Percentiles rank a stretch among this genome's conserved stretches.
These are phyloP conservation scores for Atta colombica DNA, from an alignment of 1,140 invertebrate genomes.

Conservation along the genomic window DNA sequence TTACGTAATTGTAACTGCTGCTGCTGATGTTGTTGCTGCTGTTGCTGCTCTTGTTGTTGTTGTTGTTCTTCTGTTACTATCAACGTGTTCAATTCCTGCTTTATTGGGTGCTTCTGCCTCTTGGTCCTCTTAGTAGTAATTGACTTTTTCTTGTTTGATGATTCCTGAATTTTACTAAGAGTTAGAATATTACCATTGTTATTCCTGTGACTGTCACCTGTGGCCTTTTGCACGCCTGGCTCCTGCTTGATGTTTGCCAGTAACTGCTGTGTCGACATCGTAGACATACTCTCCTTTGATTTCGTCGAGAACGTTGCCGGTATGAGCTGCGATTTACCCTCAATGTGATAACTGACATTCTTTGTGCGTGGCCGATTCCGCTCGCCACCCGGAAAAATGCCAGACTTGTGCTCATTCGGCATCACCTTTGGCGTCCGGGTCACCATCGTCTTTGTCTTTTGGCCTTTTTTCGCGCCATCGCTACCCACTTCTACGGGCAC, in stretches of 20 bases:
- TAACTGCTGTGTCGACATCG: not conserved
- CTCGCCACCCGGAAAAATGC: slow-evolving; percentile 84
- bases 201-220: slow-evolving; percentile 77
- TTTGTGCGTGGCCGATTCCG: slow-evolving; percentile 88
- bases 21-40: slow-evolving; percentile 7
- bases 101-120: slow-evolving; percentile 74
- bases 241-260: slow-evolving; percentile 82
- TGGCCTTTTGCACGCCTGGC: slow-evolving; percentile 68
- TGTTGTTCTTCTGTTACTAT: slow-evolving; percentile 57
- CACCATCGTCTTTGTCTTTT: slow-evolving; percentile 88
- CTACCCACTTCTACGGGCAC: slow-evolving; percentile 86
- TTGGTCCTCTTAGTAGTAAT: slow-evolving; percentile 59
- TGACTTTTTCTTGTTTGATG: slow-evolving; percentile 62
- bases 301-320: slow-evolving; percentile 83
- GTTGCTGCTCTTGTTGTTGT: slow-evolving; percentile 57
- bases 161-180: slow-evolving; percentile 70
- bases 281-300: slow-evolving; percentile 72
- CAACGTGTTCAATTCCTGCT: slow-evolving; percentile 74
- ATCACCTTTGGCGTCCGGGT: slow-evolving; percentile 87
- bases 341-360: slow-evolving; percentile 89
- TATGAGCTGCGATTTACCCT: slow-evolving; percentile 84
- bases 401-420: slow-evolving; percentile 84
- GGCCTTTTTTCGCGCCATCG: slow-evolving; percentile 86
- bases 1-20: slow-evolving; percentile 17
- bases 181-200: slow-evolving; percentile 82